Conservation (phyloP, 2,888 invertebrate genomes). For the Icerya purchasi region DNA sequence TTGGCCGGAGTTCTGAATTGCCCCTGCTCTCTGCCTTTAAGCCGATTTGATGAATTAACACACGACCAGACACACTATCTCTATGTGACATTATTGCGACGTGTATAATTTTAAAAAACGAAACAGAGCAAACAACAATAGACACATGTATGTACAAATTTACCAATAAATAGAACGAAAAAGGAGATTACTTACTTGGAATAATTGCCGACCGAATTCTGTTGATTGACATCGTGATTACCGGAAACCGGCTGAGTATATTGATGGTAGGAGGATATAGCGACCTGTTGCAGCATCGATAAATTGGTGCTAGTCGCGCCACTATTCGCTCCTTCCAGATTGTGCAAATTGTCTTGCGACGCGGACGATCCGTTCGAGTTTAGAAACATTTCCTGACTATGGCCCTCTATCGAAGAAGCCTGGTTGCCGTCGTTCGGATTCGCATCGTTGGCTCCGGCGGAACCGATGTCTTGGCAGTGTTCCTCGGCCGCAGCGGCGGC, state of each 20-base stretch:
- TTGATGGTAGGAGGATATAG: not conserved
- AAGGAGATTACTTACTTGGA: slow-evolving; percentile 8
- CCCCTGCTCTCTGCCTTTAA: too few relatives aligned
- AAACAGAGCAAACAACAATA: too few relatives aligned
- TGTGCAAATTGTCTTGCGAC: not conserved
- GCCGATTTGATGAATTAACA: too few relatives aligned
- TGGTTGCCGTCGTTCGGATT: not conserved
- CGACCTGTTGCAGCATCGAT: slow-evolving; percentile 5
- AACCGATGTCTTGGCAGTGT: not conserved
- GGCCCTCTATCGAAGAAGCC: not conserved
- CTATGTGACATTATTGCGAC: too few relatives aligned
- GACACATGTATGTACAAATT: too few relatives aligned
- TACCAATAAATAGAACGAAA: too few relatives aligned
- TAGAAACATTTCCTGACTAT: not conserved
- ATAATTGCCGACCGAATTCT: slow-evolving; percentile 7
- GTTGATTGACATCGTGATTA: too few relatives aligned
- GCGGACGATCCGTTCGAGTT: not conserved
- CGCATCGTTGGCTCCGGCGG: not conserved
- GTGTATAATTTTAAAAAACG: too few relatives aligned
- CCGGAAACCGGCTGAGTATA: too few relatives aligned
- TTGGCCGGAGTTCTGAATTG: too few relatives aligned
- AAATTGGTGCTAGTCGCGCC: not conserved
- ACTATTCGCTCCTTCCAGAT: not conserved
- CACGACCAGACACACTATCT: too few relatives aligned
- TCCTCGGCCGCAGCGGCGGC: too few relatives aligned